Conservation (phyloP, 2,888 invertebrate species). For the Patella depressa region DNA sequence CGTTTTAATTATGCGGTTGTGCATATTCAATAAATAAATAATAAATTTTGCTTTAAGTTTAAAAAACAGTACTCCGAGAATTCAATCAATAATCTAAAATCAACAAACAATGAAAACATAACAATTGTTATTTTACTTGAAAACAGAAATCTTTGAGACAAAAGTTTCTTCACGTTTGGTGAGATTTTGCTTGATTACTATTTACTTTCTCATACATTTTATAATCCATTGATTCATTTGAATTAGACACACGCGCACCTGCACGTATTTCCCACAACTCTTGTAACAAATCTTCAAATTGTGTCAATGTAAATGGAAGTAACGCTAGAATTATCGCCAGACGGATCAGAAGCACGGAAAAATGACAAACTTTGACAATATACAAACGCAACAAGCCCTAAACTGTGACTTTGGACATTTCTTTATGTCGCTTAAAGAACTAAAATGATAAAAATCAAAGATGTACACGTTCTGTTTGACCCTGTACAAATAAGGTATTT, state of each 20-base stretch:
- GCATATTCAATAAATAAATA: no score
- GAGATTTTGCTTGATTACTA: not conserved
- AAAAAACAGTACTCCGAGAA: no score
- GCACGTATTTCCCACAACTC: not conserved
- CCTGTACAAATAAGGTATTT: not conserved
- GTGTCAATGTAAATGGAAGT: not conserved
- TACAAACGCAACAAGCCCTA: not conserved
- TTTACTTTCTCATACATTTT: slow-evolving; percentile 2
- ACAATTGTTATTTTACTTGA: no score
- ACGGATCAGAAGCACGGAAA: not conserved
- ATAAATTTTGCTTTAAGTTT: no score
- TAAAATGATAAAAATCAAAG: not conserved
- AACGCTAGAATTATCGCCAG: not conserved
- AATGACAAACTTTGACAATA: not conserved
- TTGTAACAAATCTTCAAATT: slow-evolving; percentile 2
- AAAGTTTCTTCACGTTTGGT: no score
- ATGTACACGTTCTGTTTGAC: slow-evolving; percentile 8
- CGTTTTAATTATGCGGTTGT: no score
- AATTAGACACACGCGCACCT: not conserved
- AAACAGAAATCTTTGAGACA: no score
- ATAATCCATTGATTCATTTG: not conserved
- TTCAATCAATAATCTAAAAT: no score
- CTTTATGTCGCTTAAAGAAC: not conserved
- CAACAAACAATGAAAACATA: no score
- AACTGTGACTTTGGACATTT: no score